These are phyloP conservation scores for Lasioglossum calceatum DNA, from an alignment of 2,888 invertebrate species.

Conservation along the genomic window DNA sequence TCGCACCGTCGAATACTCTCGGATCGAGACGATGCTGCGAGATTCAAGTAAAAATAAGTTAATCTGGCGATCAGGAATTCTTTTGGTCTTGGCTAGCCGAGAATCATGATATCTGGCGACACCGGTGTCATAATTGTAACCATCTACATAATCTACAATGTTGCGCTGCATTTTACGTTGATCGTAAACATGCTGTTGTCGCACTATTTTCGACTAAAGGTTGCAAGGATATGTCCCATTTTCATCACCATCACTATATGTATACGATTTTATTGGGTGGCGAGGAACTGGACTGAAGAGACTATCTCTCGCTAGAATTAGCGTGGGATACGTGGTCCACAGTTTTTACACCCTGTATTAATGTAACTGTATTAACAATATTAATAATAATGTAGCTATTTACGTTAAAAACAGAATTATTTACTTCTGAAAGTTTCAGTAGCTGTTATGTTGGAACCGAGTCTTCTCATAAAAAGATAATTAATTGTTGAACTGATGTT, in stretches of 20 bases:
- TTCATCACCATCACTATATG: not conserved
- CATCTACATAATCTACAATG: not conserved
- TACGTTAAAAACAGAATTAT: not conserved
- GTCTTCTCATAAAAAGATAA: not conserved
- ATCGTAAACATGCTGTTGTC: not conserved
- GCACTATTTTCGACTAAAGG: not conserved
- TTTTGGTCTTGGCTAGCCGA: not conserved
- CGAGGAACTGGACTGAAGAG: not conserved
- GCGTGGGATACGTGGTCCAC: not conserved
- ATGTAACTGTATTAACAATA: not conserved
- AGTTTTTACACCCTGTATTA: no score
- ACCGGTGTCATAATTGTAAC: not conserved
- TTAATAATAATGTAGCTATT: not conserved
- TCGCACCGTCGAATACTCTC: not conserved
- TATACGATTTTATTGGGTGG: not conserved
- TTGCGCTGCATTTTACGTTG: not conserved
- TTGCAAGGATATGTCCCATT: not conserved
- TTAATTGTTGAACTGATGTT: not conserved
- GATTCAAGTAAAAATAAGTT: constrained; percentile 5
- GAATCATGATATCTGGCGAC: not conserved
- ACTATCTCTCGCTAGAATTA: not conserved
- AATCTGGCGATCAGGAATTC: not conserved
- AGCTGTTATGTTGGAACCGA: not conserved
- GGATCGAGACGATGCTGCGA: not conserved
- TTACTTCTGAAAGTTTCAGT: not conserved